A percentile compares a stretch with the other conserved stretches of the same genome.
Evolutionary conservation across 2,888 invertebrate species (phyloP).

Genomic region (Micropterix aruncella): DNA sequence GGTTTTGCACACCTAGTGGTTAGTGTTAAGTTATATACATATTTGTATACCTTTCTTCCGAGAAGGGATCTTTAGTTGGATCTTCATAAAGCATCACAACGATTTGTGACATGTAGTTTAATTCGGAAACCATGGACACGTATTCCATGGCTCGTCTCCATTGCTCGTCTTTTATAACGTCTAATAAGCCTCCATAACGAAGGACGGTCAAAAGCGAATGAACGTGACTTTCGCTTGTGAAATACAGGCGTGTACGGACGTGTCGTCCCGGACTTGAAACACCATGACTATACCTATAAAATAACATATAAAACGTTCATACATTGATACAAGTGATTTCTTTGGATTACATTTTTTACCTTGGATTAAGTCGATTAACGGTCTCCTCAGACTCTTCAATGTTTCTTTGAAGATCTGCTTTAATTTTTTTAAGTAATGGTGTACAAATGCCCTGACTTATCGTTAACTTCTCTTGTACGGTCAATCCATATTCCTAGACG

Average conservation of each 20-base stretch:
- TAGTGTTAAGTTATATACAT: no score
- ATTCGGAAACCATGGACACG: constrained; percentile 91
- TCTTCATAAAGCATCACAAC: constrained; percentile 99
- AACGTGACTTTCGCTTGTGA: constrained; percentile 98
- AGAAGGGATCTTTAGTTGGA: constrained; percentile 85
- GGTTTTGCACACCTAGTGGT: no score
- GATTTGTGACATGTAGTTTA: constrained; percentile 99
- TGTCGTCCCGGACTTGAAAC: constrained; percentile 97
- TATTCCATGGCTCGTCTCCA: constrained; percentile 99
- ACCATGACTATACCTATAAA: constrained; percentile 79
- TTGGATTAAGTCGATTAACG: constrained; percentile 90
- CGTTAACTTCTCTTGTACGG: constrained; percentile 86
- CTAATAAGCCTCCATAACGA: constrained; percentile 75
- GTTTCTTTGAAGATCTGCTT: constrained; percentile 87
- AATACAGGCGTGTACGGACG: constrained; percentile 96
- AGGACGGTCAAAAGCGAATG: constrained; percentile 94
- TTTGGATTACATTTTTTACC: no score
- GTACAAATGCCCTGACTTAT: constrained; percentile 97
- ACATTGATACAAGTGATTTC: no score
- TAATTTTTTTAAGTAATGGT: constrained; percentile 87
- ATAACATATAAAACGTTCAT: constrained; percentile 2
- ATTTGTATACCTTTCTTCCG: constrained; percentile 68
- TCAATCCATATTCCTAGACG: constrained; percentile 85
- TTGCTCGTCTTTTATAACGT: constrained; percentile 82
- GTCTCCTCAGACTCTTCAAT: constrained; percentile 89